Evolutionary conservation across 2,113 vertebrate species (phyloP).

Genomic region (Anhinga rufa): DNA sequence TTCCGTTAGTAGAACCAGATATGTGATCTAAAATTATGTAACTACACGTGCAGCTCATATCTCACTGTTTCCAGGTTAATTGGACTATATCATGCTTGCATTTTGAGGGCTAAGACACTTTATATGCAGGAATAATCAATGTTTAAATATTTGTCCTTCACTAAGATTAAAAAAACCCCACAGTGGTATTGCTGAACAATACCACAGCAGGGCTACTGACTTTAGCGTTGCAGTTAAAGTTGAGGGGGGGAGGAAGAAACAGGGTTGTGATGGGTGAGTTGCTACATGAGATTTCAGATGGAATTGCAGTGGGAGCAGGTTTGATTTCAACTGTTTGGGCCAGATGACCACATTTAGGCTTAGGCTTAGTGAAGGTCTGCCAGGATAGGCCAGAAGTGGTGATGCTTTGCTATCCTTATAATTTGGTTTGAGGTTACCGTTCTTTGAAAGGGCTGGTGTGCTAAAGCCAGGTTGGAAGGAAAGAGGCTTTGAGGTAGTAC

Average conservation of each 20-base stretch:
- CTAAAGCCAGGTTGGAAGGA: not conserved
- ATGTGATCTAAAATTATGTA: not conserved
- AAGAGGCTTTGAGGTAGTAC: not conserved
- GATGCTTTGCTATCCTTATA: not conserved
- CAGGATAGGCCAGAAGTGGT: not conserved
- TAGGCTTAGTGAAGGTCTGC: not conserved
- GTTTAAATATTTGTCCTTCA: not conserved
- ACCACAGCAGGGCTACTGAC: not conserved
- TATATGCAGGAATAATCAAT: not conserved
- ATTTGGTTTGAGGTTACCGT: not conserved
- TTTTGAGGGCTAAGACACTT: not conserved
- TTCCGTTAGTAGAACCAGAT: not conserved
- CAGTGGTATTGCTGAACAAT: not conserved
- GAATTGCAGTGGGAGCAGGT: not conserved
- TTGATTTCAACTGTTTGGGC: not conserved
- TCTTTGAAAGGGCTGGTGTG: not conserved
- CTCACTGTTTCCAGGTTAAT: not conserved
- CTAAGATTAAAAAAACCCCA: not conserved
- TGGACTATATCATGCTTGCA: not conserved
- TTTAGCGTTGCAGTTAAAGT: not conserved
- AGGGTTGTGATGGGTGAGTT: not conserved
- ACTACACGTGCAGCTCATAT: not conserved
- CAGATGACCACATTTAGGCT: not conserved
- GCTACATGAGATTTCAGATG: not conserved
- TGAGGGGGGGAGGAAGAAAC: not conserved